Evolutionary conservation across 1,140 invertebrate genomes (phyloP).

Genomic region (Geopemphigus sp.): DNA sequence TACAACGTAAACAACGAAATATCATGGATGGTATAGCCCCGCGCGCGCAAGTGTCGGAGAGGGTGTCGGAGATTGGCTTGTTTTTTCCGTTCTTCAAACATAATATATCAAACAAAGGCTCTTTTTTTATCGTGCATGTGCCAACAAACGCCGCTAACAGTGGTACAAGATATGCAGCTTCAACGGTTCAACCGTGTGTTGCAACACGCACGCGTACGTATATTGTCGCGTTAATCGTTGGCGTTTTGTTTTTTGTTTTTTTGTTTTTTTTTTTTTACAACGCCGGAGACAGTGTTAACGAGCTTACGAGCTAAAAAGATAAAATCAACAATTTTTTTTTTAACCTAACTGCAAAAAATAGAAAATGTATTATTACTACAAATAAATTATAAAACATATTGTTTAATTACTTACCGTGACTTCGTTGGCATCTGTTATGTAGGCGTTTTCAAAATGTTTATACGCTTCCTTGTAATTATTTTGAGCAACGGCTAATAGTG

Average conservation of each 20-base stretch:
- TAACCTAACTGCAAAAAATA: too few relatives aligned
- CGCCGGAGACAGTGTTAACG: too few relatives aligned
- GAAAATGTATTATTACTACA: too few relatives aligned
- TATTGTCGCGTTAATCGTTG: neutral
- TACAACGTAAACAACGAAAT: conserved; percentile 43
- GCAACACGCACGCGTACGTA: neutral
- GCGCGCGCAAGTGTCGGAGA: neutral
- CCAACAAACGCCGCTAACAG: neutral
- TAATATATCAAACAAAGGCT: neutral
- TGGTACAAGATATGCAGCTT: neutral
- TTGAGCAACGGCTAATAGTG: conserved; percentile 76
- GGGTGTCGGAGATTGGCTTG: neutral
- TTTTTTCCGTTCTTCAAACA: neutral
- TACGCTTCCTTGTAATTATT: conserved; percentile 83
- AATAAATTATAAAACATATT: too few relatives aligned
- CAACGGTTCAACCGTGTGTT: neutral
- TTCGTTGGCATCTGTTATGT: conserved; percentile 77
- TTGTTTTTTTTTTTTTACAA: too few relatives aligned
- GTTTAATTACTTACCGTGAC: conserved; percentile 72
- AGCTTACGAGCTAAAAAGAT: too few relatives aligned
- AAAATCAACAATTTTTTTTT: too few relatives aligned
- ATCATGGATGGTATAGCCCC: neutral
- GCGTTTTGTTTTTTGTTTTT: neutral
- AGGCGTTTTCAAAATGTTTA: conserved; percentile 73
- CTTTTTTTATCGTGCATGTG: neutral